Base-by-base conservation (phyloP, 2,797 vertebrate genomes). In the Cryptoprocta ferox region DNA sequence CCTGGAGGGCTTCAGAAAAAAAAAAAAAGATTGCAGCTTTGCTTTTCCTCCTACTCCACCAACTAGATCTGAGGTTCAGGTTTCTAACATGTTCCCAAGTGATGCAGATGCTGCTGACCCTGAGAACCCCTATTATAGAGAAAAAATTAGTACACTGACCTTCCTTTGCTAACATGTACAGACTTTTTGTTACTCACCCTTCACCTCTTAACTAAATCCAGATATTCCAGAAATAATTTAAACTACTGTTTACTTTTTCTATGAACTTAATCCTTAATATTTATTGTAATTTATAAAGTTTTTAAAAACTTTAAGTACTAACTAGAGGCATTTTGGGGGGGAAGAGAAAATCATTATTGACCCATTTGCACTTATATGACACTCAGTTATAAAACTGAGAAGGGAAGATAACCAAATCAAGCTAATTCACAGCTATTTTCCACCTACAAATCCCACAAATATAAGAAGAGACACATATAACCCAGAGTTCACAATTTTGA, bases 271-370 rank as follows among this genome's bases (percentile, higher is more conserved):
- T 93, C 11, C 8, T 80, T 85, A 85, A 61, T 66, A 75, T 85
- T 92, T 42, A 95, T 95, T 93, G 11, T 61, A 68, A 89, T 68
- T 80, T 89, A 37, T 92, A 92, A 45, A 79, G 19, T 63, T 48
- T 91, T 83, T 73, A 32, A 92, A 95, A 90, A 90, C 24, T 65
- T 79, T 42, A 75, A 83, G 37, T 61, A 71, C 24, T 81, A 7
- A 63, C 37, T 83, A 68, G 30, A 81, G 30, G 65, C 4, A 35
- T 75, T 70, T 75, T 53, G 0, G 0, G 0, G 16, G 42, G 45
- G 14, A 66, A 78, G 48, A 91, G 61, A 83, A 92, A 90, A 94
- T 81, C 39, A 75, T 53, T 61, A 61, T 53, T 92, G 56, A 56
- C n/a, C 61, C 63, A 10, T 68, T 85, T 71, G 65, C 28, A n/a